Conservation (phyloP, 2,113 vertebrate species). For the Rhineura floridana region DNA sequence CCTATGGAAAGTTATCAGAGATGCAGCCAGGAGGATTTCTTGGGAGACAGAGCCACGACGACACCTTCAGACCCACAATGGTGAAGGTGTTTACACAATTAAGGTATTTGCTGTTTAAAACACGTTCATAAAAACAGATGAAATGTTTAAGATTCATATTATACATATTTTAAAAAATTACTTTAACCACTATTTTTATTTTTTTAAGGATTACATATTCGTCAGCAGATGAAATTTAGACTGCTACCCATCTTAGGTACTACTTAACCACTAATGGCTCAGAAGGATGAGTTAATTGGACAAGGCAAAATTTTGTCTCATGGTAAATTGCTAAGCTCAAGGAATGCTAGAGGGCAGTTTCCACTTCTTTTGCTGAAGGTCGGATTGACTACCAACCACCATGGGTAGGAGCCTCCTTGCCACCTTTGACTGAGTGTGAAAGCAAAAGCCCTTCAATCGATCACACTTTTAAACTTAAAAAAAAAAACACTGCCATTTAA, state of each 20-base stretch:
- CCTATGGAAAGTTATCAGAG: background rate
- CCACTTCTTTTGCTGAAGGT: background rate
- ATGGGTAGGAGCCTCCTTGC: too few relatives aligned
- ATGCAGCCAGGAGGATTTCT: background rate
- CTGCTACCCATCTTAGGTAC: too few relatives aligned
- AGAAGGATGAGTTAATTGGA: background rate
- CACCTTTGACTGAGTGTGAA: background rate
- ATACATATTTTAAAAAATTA: background rate
- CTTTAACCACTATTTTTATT: background rate
- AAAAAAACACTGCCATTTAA: background rate
- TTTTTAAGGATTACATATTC: background rate
- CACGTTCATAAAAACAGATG: background rate
- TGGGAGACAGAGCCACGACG: background rate
- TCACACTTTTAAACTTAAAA: background rate
- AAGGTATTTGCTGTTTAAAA: constrained; percentile 12
- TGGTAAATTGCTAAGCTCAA: background rate
- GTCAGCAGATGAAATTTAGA: too few relatives aligned
- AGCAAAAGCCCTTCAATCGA: background rate
- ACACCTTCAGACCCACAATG: too few relatives aligned
- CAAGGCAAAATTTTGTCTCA: background rate
- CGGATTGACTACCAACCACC: too few relatives aligned
- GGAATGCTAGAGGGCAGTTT: background rate
- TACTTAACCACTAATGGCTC: too few relatives aligned
- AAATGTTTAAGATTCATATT: background rate
- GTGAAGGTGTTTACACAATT: background rate